These are phyloP conservation scores for Malthinus seriepunctatus DNA, from an alignment of 2,888 invertebrate species.

Conservation along the genomic window DNA sequence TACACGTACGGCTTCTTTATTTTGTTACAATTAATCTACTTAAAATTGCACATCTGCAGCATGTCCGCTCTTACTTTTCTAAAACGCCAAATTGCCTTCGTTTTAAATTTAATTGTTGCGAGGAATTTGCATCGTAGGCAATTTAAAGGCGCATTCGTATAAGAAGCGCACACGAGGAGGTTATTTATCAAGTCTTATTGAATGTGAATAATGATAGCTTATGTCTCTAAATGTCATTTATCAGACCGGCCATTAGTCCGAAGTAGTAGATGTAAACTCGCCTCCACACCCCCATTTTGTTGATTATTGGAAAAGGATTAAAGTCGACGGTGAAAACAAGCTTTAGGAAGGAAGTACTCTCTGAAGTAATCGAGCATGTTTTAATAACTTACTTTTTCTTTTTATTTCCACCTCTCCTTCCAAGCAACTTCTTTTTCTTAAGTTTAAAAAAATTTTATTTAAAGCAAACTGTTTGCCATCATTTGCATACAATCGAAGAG, in stretches of 20 bases:
- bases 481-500: conserved; percentile 40
- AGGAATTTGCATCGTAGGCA: not conserved
- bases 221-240: conserved; percentile 39
- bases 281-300: conserved; percentile 12
- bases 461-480: conserved; percentile 7
- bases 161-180: conserved; percentile 18
- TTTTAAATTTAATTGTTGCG: conserved; percentile 30
- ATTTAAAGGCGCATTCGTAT: not conserved
- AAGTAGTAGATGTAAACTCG: conserved; percentile 15
- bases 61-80: conserved; percentile 37
- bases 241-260: conserved; percentile 31
- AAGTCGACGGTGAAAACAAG: conserved; percentile 32
- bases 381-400: conserved; percentile 11
- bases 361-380: conserved; percentile 24
- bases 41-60: conserved; percentile 43
- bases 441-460: too few relatives aligned
- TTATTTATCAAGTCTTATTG: conserved; percentile 40
- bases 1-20: conserved; percentile 34
- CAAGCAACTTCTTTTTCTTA: not conserved
- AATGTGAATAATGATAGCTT: conserved; percentile 35
- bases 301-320: conserved; percentile 38
- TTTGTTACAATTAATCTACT: conserved; percentile 35
- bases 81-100: conserved; percentile 38
- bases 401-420: not conserved
- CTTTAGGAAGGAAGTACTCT: conserved; percentile 32